phyloP scores from a whole-genome alignment of 2,113 vertebrate species.

The Anguilla rostrata region DNA sequence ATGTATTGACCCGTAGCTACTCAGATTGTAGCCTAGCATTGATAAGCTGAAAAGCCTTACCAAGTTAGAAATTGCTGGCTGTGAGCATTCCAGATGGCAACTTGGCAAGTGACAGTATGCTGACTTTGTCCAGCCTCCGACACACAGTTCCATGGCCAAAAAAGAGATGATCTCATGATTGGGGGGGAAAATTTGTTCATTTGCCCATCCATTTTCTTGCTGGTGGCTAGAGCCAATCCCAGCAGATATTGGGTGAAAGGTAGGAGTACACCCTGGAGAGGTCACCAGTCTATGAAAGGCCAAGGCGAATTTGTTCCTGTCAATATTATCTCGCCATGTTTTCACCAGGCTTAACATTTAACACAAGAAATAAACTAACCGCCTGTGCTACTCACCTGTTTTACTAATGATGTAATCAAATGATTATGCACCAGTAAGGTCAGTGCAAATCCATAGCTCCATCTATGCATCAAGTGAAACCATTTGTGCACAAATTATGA shows the following conservation, averaged over 20 bases:
- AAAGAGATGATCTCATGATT: not conserved
- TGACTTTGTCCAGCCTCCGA: not conserved
- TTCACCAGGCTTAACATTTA: not conserved
- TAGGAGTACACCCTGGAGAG: no score
- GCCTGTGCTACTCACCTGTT: not conserved
- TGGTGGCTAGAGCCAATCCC: no score
- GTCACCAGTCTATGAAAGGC: no score
- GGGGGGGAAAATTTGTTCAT: not conserved
- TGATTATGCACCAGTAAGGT: not conserved
- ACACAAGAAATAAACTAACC: not conserved
- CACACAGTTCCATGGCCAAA: not conserved
- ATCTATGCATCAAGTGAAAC: not conserved
- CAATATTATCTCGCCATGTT: not conserved
- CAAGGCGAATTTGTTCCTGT: not conserved
- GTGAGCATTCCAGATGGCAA: not conserved
- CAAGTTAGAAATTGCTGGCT: not conserved
- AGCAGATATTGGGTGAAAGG: no score
- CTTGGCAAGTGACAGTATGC: not conserved
- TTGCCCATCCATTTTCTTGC: not conserved
- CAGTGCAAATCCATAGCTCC: not conserved
- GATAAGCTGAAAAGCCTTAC: not conserved
- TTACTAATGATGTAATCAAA: not conserved
- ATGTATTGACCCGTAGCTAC: not conserved
- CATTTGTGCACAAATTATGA: not conserved
- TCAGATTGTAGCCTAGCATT: not conserved